A percentile compares a stretch with the other conserved stretches of the same genome.
Evolutionary conservation across 2,113 vertebrate genomes (phyloP).

Genomic region (Poeciliopsis turrubarensis): DNA sequence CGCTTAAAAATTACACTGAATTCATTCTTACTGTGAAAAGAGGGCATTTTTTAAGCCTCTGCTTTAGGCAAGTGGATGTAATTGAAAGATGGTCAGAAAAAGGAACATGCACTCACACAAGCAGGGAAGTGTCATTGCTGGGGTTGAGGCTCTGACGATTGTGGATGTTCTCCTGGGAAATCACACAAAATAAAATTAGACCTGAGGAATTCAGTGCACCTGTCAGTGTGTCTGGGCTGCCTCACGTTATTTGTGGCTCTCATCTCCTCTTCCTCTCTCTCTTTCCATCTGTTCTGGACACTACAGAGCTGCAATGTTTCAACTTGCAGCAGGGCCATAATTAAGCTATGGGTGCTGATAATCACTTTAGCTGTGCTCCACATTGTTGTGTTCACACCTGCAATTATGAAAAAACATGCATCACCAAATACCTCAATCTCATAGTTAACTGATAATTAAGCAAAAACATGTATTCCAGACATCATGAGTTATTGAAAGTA

Average conservation of each 20-base stretch:
- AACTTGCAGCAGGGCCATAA: conserved; percentile 1
- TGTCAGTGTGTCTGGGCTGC: conserved; percentile 10
- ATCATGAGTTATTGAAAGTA: neutral
- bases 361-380: conserved; percentile 3
- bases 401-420: neutral
- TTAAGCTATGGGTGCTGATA: conserved; percentile 4
- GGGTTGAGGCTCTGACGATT: conserved; percentile 50
- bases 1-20: conserved; percentile 23
- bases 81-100: conserved; percentile 5
- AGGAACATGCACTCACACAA: conserved; percentile 20
- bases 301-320: conserved; percentile 12
- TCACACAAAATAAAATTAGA: conserved; percentile 72
- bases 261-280: conserved; percentile 13
- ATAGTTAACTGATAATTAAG: conserved; percentile 2
- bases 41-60: conserved; percentile 26
- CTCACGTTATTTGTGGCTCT: conserved; percentile 2
- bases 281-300: neutral
- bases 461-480: neutral
- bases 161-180: conserved; percentile 63
- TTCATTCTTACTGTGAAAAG: conserved; percentile 7
- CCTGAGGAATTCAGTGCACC: conserved; percentile 41
- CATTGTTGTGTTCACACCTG: neutral
- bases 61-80: conserved; percentile 10
- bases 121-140: conserved; percentile 42
- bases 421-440: neutral